Evolutionary conservation across 2,888 invertebrate species (phyloP), one percentile per base, ranked within the genome.

Genomic region (Tyria jacobaeae): DNA sequence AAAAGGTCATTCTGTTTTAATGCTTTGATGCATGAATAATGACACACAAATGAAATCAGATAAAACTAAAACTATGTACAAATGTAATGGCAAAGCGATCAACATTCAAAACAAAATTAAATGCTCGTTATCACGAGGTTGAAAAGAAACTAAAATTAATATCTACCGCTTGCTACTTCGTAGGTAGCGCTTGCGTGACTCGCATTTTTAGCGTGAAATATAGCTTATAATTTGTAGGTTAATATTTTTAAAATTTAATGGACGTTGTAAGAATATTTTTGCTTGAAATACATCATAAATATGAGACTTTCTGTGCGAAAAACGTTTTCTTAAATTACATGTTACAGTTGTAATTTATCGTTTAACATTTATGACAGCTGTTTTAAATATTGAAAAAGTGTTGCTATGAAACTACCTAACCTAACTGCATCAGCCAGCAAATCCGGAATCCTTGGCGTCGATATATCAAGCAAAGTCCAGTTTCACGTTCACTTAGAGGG

Each of bases 121-220:
- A 64, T 75, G 59, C 70, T 21, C 0, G 27, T 60, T 66, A 68
- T 67, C 55, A 66, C 44, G 54, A 66, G 37, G 55, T 44, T 15
- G 65, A 69, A 64, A 67, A 73, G 73, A 79, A 76, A 76, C 68
- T 62, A 64, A 55, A 64, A 69, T 70, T 79, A 70, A 77, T 77
- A 72, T 72, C 64, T 62, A 60, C 55, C 31, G 25, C 54, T 62
- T 57, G 37, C 52, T 63, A 69, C 63, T 65, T 73, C 49, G 53
- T 50, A 31, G 67, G 63, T 51, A 62, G 44, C 58, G 66, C 31
- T 78, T 60, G 78, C 76, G 76, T 76, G 76, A 70, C 49, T 57
- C 63, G 63, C 58, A 67, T 60, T 73, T 81, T 80, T 74, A 73
- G 71, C 73, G 78, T 83, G 76, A 84, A 84, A 79, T 84, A 82